Evolutionary conservation across 2,113 vertebrate species (phyloP), one percentile per base, ranked within the genome.

Genomic region (Leucopsar rothschildi): DNA sequence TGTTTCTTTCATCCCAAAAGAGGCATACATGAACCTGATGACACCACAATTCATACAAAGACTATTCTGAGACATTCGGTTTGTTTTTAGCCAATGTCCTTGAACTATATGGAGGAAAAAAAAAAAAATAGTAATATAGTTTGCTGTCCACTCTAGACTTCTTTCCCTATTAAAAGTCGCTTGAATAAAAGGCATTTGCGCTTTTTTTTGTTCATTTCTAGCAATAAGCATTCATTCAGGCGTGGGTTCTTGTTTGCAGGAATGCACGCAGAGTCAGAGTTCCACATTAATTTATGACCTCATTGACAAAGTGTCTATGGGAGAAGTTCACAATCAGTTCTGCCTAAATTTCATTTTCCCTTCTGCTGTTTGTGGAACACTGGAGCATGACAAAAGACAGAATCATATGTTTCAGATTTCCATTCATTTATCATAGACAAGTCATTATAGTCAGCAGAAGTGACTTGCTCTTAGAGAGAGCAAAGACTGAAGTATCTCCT

Each of bases 181-280:
- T 73, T 86, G 42, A 93, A 42, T 90, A 92, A 88, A 88, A 86
- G 76, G 39, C 72, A 82, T 83, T 90, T 93, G 42, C 52, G 2
- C n/a, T 45, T 70, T 57, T 47, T 66, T 47, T 23, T 57, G 33
- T 55, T 82, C 5, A 14, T 88, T 86, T 90, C 85, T 63, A 75
- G 55, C 61, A 77, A 81, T 31, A 75, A 61, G 47, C 68, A 81
- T 86, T 86, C 82, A 80, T 90, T 93, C 82, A 88, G 44, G 90
- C 52, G 44, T 95, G 92, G 93, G 94, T 88, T 95, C 81, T 90
- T 95, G 71, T 96, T 93, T 86, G 56, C 52, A 90, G 77, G 87
- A 96, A 95, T 90, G 89, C 64, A 77, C 12, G 2, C 56, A 78
- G 56, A 93, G 56, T 81, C 42, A 59, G 90, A 93, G 85, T 86